Percentiles rank a stretch among this genome's conserved stretches.
phyloP scores from a whole-genome alignment of 2,113 vertebrate genomes.

The Amia ocellicauda region DNA sequence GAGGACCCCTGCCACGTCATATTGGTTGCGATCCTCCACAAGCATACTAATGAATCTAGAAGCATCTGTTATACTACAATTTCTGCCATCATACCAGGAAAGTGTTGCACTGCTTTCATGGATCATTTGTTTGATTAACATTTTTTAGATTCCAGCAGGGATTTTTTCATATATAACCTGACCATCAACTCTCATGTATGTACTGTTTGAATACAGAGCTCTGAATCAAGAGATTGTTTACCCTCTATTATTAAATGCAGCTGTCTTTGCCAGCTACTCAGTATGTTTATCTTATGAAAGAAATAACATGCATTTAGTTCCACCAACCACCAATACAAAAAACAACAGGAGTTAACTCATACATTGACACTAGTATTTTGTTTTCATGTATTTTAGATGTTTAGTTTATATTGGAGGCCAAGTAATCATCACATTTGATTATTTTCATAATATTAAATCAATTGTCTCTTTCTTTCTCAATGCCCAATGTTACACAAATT shows the following conservation, averaged over 20 bases:
- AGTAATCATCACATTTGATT: too few relatives aligned
- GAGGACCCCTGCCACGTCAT: slow-evolving; percentile 54
- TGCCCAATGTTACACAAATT: too few relatives aligned
- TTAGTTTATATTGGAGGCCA: too few relatives aligned
- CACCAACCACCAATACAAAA: too few relatives aligned
- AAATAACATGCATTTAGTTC: too few relatives aligned
- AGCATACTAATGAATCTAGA: slow-evolving; percentile 65
- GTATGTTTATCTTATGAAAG: too few relatives aligned
- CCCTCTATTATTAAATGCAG: background rate
- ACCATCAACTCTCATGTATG: too few relatives aligned
- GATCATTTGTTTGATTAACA: slow-evolving; percentile 58
- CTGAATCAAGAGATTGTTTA: background rate
- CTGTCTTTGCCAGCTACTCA: background rate
- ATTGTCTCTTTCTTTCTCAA: too few relatives aligned
- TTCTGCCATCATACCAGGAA: slow-evolving; percentile 35
- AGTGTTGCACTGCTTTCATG: slow-evolving; percentile 50
- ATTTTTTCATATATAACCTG: background rate
- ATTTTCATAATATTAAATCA: too few relatives aligned
- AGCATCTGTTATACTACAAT: slow-evolving; percentile 68
- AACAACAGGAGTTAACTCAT: too few relatives aligned
- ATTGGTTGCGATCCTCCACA: slow-evolving; percentile 39
- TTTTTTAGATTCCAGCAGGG: slow-evolving; percentile 47
- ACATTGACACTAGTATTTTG: too few relatives aligned
- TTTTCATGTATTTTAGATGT: too few relatives aligned
- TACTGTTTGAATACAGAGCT: background rate